Base-by-base conservation (phyloP, 1,140 invertebrate genomes). In the Leptinotarsa defecta region DNA sequence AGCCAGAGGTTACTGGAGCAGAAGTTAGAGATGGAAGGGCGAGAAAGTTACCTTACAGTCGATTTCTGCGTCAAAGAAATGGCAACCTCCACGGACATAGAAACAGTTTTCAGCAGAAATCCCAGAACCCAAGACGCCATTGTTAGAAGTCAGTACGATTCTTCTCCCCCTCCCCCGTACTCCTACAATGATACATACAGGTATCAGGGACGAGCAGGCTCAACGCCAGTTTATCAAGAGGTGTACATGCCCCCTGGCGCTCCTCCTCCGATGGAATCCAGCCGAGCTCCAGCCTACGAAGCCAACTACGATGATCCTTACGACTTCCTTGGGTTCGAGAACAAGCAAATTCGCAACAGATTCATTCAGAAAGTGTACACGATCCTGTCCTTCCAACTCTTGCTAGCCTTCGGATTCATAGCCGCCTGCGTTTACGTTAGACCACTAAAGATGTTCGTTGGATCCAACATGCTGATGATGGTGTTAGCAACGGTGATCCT, bases 331-430 rank as follows among this genome's bases (percentile, higher is more conserved):
- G 13, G 17, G 5, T 76, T 78, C 48, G 20, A 70, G 17, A 22
- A 70, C 8, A 17, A 57, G 62, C n/a, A 62, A 3, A 77, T 79
- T 15, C 73, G 78, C 0, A 73, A 78, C 43, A 43, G 63, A 8
- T 81, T 81, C 64, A 64, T 79, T 4, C 27, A 67, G 27, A 77
- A 81, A 57, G 81, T 82, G 15, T 81, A 80, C 52, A 61, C 68
- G 3, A 77, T 82, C 19, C 75, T 82, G 13, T 48, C 70, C 0
- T 6, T 79, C 2, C 81, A 82, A 48, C 63, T 82, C 3, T n/a
- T 75, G 8, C 52, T 82, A 1, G 75, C 79, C 0, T 76, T 76
- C 5, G 70, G 62, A 1, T 71, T 80, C 20, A 67, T 80, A 15
- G 27, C 77, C 4, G n/a, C 78, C 1, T 72, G 49, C 19, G 73